Evolutionary conservation across 2,888 invertebrate genomes (phyloP).

Genomic region (Clepsis dumicolana): DNA sequence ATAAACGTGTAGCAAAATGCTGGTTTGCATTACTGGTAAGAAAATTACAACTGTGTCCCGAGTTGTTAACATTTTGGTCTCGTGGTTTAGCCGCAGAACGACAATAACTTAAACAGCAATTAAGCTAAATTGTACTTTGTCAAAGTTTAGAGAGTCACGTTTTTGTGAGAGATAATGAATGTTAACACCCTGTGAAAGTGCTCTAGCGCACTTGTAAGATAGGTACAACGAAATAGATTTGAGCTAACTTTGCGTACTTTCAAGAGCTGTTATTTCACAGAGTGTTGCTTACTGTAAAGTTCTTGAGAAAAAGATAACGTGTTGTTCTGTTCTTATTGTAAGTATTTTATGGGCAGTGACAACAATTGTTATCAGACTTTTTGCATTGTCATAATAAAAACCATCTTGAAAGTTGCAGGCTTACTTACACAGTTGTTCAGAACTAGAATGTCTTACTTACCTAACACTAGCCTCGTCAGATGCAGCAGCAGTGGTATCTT

Average conservation of each 20-base stretch:
- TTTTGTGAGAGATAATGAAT: slow-evolving; percentile 35
- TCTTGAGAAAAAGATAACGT: background rate
- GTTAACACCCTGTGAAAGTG: slow-evolving; percentile 26
- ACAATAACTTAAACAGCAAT: slow-evolving; percentile 43
- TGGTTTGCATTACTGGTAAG: slow-evolving; percentile 9
- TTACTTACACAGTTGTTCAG: background rate
- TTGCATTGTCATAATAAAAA: background rate
- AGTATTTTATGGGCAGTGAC: background rate
- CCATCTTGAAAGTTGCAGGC: background rate
- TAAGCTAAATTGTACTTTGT: slow-evolving; percentile 39
- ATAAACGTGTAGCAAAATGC: background rate
- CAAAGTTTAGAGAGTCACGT: slow-evolving; percentile 36
- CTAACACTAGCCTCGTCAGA: slow-evolving; percentile 63
- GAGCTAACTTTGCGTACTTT: background rate
- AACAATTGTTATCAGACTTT: background rate
- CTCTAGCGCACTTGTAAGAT: background rate
- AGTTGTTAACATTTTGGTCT: slow-evolving; percentile 40
- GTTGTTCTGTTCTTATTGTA: background rate
- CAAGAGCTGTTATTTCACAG: background rate
- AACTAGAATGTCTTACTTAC: slow-evolving; percentile 54
- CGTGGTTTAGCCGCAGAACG: slow-evolving; percentile 34
- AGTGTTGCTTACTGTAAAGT: background rate
- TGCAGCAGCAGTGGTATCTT: slow-evolving; percentile 59
- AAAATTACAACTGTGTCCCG: background rate
- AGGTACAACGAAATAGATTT: background rate